phyloP scores from a whole-genome alignment of 2,888 invertebrate species.

The Apamea crenata region DNA sequence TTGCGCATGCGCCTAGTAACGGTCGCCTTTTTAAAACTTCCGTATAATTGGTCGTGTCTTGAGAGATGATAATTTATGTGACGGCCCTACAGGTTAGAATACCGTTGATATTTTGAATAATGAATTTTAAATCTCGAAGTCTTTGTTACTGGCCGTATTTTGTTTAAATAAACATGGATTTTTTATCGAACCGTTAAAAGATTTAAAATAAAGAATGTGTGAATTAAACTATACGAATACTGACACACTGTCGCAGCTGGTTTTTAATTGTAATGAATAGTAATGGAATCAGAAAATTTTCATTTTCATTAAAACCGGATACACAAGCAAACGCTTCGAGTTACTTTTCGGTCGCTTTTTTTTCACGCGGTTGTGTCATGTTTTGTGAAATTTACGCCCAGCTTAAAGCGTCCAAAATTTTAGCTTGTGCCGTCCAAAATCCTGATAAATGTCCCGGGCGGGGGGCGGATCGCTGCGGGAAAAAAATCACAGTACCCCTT shows the following conservation, averaged over 20 bases:
- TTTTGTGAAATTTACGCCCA: constrained; percentile 89
- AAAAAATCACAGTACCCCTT: constrained; percentile 82
- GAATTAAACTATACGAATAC: constrained; percentile 49
- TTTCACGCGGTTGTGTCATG: constrained; percentile 85
- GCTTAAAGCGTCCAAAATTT: constrained; percentile 90
- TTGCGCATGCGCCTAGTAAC: constrained; percentile 76
- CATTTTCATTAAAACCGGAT: constrained; percentile 66
- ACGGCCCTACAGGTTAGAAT: constrained; percentile 72
- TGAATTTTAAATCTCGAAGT: constrained; percentile 71
- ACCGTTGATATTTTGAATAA: constrained; percentile 73
- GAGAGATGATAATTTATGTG: constrained; percentile 78
- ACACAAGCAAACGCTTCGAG: constrained; percentile 75
- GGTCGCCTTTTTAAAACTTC: constrained; percentile 78
- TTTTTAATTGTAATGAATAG: constrained; percentile 25
- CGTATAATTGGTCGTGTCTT: constrained; percentile 77
- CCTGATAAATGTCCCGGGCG: constrained; percentile 91
- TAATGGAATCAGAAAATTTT: constrained; percentile 35
- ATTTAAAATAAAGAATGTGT: constrained; percentile 64
- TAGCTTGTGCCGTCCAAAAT: constrained; percentile 92
- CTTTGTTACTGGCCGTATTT: constrained; percentile 48
- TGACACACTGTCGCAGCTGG: constrained; percentile 29
- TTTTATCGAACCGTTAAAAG: constrained; percentile 48
- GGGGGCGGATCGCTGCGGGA: constrained; percentile 79
- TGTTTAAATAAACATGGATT: constrained; percentile 62
- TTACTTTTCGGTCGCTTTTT: constrained; percentile 79